Evolutionary conservation across 2,888 invertebrate genomes (phyloP).

Genomic region (Notocelia uddmanniana): DNA sequence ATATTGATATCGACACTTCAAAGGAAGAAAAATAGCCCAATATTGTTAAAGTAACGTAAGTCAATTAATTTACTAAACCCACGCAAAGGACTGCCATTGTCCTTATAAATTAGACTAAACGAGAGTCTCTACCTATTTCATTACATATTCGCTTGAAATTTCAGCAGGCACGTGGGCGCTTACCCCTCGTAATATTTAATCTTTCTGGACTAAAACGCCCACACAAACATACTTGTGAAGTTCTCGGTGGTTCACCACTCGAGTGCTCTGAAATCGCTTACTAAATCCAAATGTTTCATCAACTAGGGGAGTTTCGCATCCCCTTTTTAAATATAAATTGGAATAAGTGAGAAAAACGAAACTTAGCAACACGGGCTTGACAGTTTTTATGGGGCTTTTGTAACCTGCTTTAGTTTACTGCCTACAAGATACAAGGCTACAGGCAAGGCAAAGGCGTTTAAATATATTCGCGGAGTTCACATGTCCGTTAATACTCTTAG

Average conservation of each 20-base stretch:
- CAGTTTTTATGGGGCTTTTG: background rate
- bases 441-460: too few relatives aligned
- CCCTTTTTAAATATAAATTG: background rate
- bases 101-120: background rate
- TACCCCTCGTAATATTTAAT: constrained; percentile 12
- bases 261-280: constrained; percentile 5
- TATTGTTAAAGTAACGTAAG: background rate
- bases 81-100: background rate
- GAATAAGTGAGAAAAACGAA: constrained; percentile 15
- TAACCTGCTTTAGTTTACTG: too few relatives aligned
- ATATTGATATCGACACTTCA: too few relatives aligned
- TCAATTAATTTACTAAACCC: background rate
- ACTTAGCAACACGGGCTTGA: background rate
- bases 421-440: too few relatives aligned
- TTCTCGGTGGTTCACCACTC: constrained; percentile 11
- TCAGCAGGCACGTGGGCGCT: background rate
- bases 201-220: constrained; percentile 1
- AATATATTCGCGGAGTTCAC: too few relatives aligned
- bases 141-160: background rate
- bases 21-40: too few relatives aligned
- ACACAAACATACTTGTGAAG: constrained; percentile 6
- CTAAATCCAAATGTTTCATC: constrained; percentile 13
- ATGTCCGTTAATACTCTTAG: too few relatives aligned
- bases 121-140: background rate
- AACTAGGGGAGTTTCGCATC: constrained; percentile 4